Evolutionary conservation across 1,140 invertebrate genomes (phyloP).

Genomic region (Aphelenchoides fujianensis): DNA sequence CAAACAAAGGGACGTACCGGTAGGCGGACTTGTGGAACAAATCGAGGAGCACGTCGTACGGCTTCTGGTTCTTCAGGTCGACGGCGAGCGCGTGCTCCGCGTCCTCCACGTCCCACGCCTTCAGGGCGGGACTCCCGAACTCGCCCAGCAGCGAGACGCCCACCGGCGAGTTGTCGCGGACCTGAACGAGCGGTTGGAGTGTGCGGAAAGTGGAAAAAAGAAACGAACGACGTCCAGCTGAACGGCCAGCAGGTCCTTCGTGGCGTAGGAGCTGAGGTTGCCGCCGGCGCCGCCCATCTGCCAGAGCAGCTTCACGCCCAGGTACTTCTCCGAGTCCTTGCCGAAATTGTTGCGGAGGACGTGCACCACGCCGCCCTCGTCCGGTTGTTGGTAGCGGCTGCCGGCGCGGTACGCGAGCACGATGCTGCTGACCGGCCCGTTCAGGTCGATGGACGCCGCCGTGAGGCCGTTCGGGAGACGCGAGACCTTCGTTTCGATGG

Average conservation of each 20-base stretch:
- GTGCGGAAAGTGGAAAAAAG: no score
- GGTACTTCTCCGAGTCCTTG: slow-evolving; percentile 50
- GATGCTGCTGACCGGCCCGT: slow-evolving; percentile 52
- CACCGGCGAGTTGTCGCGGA: slow-evolving; percentile 45
- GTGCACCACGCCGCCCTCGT: slow-evolving; percentile 57
- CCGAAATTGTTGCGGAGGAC: slow-evolving; percentile 54
- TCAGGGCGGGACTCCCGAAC: slow-evolving; percentile 48
- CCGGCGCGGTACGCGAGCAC: slow-evolving; percentile 60
- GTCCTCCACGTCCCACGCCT: slow-evolving; percentile 57
- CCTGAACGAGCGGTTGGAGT: slow-evolving; percentile 22
- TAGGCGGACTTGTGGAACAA: slow-evolving; percentile 54
- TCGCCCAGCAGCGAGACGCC: slow-evolving; percentile 57
- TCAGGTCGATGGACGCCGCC: slow-evolving; percentile 52
- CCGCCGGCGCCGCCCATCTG: slow-evolving; percentile 46
- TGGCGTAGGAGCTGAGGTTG: slow-evolving; percentile 31
- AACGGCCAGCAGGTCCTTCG: slow-evolving; percentile 51
- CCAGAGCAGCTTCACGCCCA: slow-evolving; percentile 57
- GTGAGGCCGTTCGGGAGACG: slow-evolving; percentile 48
- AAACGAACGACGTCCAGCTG: slow-evolving; percentile 48
- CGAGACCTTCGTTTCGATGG: slow-evolving; percentile 49
- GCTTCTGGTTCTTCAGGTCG: slow-evolving; percentile 36
- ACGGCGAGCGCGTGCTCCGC: slow-evolving; percentile 28
- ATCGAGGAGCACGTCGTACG: slow-evolving; percentile 50
- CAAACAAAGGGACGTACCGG: slow-evolving; percentile 39
- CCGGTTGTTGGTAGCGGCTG: slow-evolving; percentile 51